Evolutionary conservation across 2,888 invertebrate species (phyloP).

Genomic region (Cetonia aurata): DNA sequence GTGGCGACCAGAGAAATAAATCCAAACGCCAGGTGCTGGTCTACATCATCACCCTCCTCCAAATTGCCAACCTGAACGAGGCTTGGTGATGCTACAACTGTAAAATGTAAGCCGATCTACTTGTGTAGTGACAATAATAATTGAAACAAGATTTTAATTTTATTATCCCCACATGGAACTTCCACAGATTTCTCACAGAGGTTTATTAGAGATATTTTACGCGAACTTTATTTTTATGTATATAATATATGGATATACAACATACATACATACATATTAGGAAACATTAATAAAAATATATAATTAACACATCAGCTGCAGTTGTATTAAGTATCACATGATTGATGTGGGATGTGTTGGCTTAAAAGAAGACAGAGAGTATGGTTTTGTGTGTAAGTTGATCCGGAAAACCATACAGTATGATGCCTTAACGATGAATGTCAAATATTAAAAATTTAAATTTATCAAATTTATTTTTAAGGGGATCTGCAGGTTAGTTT

Average conservation of each 20-base stretch:
- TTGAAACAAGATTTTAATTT: constrained; percentile 23
- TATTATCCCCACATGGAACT: not conserved
- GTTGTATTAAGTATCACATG: no score
- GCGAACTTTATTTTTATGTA: constrained; percentile 20
- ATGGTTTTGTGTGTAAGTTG: constrained; percentile 45
- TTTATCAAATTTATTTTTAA: constrained; percentile 49
- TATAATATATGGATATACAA: constrained; percentile 20
- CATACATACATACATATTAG: constrained; percentile 7
- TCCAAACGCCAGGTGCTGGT: not conserved
- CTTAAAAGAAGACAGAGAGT: constrained; percentile 41
- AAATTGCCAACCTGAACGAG: not conserved
- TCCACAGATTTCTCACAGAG: not conserved
- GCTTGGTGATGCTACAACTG: constrained; percentile 4
- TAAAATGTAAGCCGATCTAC: constrained; percentile 46
- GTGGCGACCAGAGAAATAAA: not conserved
- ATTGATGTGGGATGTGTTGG: constrained; percentile 40
- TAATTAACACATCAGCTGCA: no score
- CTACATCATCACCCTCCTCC: not conserved
- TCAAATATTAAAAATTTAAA: constrained; percentile 51
- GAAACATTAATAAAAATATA: no score
- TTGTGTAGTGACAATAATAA: constrained; percentile 63
- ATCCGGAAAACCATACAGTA: constrained; percentile 57
- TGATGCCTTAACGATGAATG: constrained; percentile 62
- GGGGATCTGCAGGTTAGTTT: constrained; percentile 30
- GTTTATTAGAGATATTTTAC: constrained; percentile 13